These are phyloP conservation scores for Siphlonurus alternatus DNA, from an alignment of 2,888 invertebrate species.

Conservation along the genomic window DNA sequence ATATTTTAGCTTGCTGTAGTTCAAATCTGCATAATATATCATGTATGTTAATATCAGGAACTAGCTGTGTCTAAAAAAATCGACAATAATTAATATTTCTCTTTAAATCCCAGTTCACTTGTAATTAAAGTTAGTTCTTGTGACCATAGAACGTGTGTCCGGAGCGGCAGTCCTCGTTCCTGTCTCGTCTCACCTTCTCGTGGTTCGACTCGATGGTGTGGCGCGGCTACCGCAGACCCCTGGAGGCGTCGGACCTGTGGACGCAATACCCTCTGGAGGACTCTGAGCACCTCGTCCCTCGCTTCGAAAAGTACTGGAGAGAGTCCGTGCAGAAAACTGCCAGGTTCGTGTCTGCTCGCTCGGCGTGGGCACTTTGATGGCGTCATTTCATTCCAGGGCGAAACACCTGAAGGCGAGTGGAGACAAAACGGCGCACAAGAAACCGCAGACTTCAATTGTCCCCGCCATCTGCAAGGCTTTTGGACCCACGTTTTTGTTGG, in stretches of 20 bases:
- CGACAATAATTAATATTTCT: no score
- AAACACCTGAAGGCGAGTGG: background rate
- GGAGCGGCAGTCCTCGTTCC: conserved; percentile 28
- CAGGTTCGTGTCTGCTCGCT: background rate
- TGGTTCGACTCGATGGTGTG: conserved; percentile 30
- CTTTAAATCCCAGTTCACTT: no score
- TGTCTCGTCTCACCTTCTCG: conserved; percentile 30
- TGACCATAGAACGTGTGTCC: conserved; percentile 28
- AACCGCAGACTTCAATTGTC: conserved; percentile 23
- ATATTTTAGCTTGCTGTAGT: no score
- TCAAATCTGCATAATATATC: no score
- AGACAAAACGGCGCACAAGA: background rate
- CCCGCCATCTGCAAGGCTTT: conserved; percentile 28
- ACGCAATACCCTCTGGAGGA: conserved; percentile 26
- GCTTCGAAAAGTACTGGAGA: conserved; percentile 24
- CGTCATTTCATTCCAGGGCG: background rate
- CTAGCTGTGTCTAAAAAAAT: no score
- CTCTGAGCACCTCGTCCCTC: conserved; percentile 20
- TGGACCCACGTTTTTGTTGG: conserved; percentile 27
- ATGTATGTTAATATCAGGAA: no score
- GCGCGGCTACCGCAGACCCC: conserved; percentile 26
- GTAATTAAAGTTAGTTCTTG: no score
- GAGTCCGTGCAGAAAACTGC: conserved; percentile 10
- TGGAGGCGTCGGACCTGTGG: conserved; percentile 31
- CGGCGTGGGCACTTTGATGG: background rate